Evolutionary conservation across 2,113 vertebrate species (phyloP).

Genomic region (Nothocercus nigrocapillus): DNA sequence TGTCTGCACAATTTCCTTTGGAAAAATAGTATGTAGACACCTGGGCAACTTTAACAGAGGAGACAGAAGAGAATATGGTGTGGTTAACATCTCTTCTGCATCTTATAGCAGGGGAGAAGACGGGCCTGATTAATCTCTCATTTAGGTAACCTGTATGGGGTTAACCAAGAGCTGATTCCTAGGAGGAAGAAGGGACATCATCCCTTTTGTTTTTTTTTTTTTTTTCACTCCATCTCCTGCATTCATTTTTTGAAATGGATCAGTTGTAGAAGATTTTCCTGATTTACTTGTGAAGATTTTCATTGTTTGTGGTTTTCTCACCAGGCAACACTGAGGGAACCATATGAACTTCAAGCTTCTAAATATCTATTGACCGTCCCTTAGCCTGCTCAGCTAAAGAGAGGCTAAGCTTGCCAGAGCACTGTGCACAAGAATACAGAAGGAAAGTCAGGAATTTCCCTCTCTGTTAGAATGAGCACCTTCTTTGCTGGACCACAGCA

Average conservation of each 20-base stretch:
- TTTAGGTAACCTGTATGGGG: neutral
- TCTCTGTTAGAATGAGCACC: neutral
- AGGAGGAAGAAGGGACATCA: too few species aligned
- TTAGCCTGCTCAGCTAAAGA: neutral
- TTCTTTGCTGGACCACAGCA: neutral
- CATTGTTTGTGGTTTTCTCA: neutral
- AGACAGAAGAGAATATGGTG: neutral
- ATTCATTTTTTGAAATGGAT: neutral
- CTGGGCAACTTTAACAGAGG: neutral
- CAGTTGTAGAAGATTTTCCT: neutral
- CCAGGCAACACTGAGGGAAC: neutral
- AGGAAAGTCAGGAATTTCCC: neutral
- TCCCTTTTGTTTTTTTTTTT: fast-evolving
- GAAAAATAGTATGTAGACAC: neutral
- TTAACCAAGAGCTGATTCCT: neutral
- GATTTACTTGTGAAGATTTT: neutral
- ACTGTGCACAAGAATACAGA: too few species aligned
- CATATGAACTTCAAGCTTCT: neutral
- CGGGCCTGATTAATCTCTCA: neutral
- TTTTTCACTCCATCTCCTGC: neutral
- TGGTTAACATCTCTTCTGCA: neutral
- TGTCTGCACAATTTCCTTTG: neutral
- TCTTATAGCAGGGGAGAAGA: neutral
- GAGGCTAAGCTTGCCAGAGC: neutral
- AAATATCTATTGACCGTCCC: neutral